Percentiles rank a stretch among this genome's conserved stretches.
phyloP scores from a whole-genome alignment of 2,113 vertebrate genomes.

The Apistogramma diplotaenia region DNA sequence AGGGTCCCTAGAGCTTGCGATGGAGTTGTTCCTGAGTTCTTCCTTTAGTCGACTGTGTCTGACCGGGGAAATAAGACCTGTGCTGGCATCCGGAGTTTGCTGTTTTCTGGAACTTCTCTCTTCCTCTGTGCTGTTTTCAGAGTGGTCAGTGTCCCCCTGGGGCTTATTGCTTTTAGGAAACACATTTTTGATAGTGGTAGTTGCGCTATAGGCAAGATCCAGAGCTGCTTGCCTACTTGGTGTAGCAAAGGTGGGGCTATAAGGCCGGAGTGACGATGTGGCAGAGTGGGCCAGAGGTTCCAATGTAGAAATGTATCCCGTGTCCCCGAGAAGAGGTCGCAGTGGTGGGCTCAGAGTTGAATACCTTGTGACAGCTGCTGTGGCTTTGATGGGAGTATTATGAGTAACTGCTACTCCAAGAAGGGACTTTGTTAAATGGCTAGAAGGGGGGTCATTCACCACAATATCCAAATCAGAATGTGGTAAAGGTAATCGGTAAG shows the following conservation, averaged over 20 bases:
- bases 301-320: slow-evolving; percentile 32
- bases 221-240: neutral
- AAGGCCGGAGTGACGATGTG: neutral
- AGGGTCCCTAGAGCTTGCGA: slow-evolving; percentile 27
- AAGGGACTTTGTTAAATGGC: slow-evolving; percentile 10
- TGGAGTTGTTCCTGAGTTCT: slow-evolving; percentile 60
- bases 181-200: slow-evolving; percentile 18
- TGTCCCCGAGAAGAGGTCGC: slow-evolving; percentile 23
- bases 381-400: slow-evolving; percentile 7
- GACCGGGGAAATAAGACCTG: slow-evolving; percentile 50
- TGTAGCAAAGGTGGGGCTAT: slow-evolving; percentile 3
- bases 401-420: slow-evolving; percentile 31
- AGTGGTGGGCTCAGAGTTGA: slow-evolving; percentile 35
- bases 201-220: slow-evolving; percentile 40
- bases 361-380: slow-evolving; percentile 9
- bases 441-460: slow-evolving; percentile 34
- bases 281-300: slow-evolving; percentile 18
- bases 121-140: slow-evolving; percentile 68
- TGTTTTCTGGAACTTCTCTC: slow-evolving; percentile 36
- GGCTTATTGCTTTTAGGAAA: neutral
- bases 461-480: slow-evolving; percentile 25
- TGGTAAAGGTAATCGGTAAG: slow-evolving; percentile 74
- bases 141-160: slow-evolving; percentile 23
- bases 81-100: slow-evolving; percentile 44
- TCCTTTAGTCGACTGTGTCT: slow-evolving; percentile 68